Conservation (phyloP, 1,140 invertebrate species). For the Lepidurus couesii region DNA sequence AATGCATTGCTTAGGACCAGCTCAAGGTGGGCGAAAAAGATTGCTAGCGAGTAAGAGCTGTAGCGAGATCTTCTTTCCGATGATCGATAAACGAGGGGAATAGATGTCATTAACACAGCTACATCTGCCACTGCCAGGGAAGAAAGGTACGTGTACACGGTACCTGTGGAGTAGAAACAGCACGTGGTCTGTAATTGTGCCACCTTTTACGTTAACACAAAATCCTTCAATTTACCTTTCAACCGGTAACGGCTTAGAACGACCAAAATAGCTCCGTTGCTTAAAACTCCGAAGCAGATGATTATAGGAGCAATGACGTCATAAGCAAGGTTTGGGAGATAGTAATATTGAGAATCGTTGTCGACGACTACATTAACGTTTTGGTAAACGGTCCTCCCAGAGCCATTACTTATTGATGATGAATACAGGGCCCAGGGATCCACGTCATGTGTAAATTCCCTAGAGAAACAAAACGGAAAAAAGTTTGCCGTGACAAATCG, state of each 20-base stretch:
- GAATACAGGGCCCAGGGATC: background rate
- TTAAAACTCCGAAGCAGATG: slow-evolving; percentile 44
- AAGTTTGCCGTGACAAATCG: background rate
- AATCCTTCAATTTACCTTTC: slow-evolving; percentile 40
- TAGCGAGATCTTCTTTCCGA: slow-evolving; percentile 37
- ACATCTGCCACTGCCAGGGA: slow-evolving; percentile 46
- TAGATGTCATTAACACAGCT: slow-evolving; percentile 42
- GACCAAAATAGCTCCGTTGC: slow-evolving; percentile 45
- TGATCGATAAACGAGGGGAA: slow-evolving; percentile 42
- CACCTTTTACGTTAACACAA: background rate
- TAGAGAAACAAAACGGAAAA: background rate
- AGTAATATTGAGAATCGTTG: slow-evolving; percentile 11
- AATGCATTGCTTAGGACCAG: slow-evolving; percentile 45
- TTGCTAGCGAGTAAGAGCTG: slow-evolving; percentile 36
- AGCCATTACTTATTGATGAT: background rate
- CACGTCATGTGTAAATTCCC: background rate
- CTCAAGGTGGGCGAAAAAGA: slow-evolving; percentile 45
- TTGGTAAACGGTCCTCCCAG: background rate
- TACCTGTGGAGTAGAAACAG: slow-evolving; percentile 16
- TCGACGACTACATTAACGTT: background rate
- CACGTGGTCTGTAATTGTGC: background rate
- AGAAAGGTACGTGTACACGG: slow-evolving; percentile 45
- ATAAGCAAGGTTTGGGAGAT: slow-evolving; percentile 38
- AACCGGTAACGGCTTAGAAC: slow-evolving; percentile 45
- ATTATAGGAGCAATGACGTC: slow-evolving; percentile 43